Evolutionary conservation across 1,140 invertebrate genomes (phyloP), one percentile per base, ranked within the genome.

Genomic region (Drosophila lacteicornis): DNA sequence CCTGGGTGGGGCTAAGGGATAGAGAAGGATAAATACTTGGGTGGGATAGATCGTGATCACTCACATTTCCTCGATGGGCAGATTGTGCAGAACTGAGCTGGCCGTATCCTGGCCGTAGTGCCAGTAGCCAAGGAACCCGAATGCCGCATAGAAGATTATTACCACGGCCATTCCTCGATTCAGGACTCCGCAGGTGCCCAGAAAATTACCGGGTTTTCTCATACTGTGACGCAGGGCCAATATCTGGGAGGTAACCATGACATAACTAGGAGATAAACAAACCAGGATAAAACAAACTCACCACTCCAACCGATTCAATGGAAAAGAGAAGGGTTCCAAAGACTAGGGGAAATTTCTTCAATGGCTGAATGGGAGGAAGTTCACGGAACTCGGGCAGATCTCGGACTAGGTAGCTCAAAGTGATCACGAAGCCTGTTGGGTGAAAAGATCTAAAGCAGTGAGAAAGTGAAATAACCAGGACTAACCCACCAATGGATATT

Each of bases 91-190:
- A n/a, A 87, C 61, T 0, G 79, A 70, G 19, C 50, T 66, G 1
- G 46, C 12, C 6, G 71, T 82, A 1, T 56, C n/a, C 12, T 74
- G 43, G 4, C 83, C 83, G 8, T 50, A 87, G 0, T 53, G 62
- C 83, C 83, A 87, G 17, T 80, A 87, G 8, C 83, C 83, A 1
- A 87, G 33, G 11, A 87, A 74, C 6, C 83, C 83, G 30, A 87
- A 88, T 2, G 17, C 2, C 0, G 62, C 46, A 55, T 85, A 75
- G 13, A 85, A 65, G 3, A 38, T 1, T 27, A 81, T 42, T 0
- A 85, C 69, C 8, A 79, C 3, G 13, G 58, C 12, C 80, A 88
- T 74, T 8, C 65, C 84, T 0, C 49, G 65, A 46, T 88, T 87
- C 1, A 88, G 73, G 2, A 87, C 42, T 4, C 84, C 84, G 58